Evolutionary conservation across 2,888 invertebrate genomes (phyloP).

Genomic region (Calameuta pallipes): DNA sequence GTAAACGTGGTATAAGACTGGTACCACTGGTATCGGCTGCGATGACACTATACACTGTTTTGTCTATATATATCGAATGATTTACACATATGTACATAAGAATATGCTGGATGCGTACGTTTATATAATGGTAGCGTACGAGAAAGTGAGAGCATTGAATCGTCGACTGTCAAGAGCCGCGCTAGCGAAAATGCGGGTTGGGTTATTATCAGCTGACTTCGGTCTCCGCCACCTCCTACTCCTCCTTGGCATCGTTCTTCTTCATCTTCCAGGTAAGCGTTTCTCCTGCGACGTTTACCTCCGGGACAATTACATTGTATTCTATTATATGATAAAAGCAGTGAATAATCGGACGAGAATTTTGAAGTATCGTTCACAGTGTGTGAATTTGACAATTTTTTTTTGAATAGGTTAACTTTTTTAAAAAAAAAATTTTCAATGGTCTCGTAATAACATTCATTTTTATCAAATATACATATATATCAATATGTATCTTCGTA

Average conservation of each 20-base stretch:
- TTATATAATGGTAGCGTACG: constrained; percentile 52
- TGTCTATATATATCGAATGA: background rate
- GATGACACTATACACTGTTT: background rate
- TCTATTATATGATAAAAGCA: background rate
- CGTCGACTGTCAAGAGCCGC: constrained; percentile 49
- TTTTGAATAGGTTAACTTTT: background rate
- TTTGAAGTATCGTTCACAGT: background rate
- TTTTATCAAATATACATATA: background rate
- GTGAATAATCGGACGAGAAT: background rate
- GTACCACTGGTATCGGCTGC: background rate
- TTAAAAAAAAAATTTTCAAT: too few relatives aligned
- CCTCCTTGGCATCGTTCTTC: constrained; percentile 28
- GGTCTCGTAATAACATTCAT: background rate
- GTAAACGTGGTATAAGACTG: background rate
- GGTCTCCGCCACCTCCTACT: constrained; percentile 31
- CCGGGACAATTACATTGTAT: background rate
- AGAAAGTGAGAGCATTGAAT: constrained; percentile 55
- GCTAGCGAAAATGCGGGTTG: constrained; percentile 36
- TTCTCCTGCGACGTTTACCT: background rate
- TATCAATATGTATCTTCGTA: background rate
- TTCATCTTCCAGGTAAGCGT: constrained; percentile 37
- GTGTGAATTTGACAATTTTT: background rate
- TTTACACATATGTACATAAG: constrained; percentile 5
- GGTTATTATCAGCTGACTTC: constrained; percentile 23
- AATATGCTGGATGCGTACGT: constrained; percentile 36